Percentiles rank a stretch among this genome's conserved stretches.
phyloP scores from a whole-genome alignment of 2,797 vertebrate genomes.

The Cacajao melanocephalus region DNA sequence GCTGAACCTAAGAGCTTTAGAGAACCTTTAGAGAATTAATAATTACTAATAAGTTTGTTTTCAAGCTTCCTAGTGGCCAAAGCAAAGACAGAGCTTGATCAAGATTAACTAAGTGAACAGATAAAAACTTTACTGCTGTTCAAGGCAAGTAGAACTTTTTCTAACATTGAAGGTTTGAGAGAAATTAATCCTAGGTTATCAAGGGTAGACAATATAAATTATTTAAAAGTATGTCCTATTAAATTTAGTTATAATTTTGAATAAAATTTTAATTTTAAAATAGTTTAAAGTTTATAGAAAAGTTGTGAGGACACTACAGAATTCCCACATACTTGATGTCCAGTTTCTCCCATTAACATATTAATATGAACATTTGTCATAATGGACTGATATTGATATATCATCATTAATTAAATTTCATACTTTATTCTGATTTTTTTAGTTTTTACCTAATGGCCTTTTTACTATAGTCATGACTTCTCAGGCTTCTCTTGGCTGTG shows the following conservation, averaged over 20 bases:
- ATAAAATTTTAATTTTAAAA: constrained; percentile 18
- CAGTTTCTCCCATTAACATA: not conserved
- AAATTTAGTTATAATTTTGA: constrained; percentile 44
- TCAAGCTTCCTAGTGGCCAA: not conserved
- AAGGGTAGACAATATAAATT: not conserved
- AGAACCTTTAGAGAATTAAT: not conserved
- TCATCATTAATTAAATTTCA: not conserved
- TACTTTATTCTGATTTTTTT: not conserved
- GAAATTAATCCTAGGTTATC: not conserved
- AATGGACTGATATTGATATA: not conserved
- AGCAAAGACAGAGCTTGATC: not conserved
- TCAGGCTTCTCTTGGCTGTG: not conserved
- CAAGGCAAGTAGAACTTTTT: not conserved
- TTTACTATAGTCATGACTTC: not conserved
- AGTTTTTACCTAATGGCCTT: not conserved
- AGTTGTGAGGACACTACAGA: not conserved
- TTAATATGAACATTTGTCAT: not conserved
- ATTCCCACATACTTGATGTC: not conserved
- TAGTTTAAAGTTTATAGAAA: constrained; percentile 18
- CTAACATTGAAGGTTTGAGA: not conserved
- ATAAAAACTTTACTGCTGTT: not conserved
- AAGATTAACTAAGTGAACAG: not conserved
- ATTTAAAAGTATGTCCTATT: constrained; percentile 18
- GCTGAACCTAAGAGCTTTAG: not conserved
- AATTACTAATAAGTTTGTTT: constrained; percentile 1